Evolutionary conservation across 1,140 invertebrate genomes (phyloP).

Genomic region (Pseudomyrmex sp.): DNA sequence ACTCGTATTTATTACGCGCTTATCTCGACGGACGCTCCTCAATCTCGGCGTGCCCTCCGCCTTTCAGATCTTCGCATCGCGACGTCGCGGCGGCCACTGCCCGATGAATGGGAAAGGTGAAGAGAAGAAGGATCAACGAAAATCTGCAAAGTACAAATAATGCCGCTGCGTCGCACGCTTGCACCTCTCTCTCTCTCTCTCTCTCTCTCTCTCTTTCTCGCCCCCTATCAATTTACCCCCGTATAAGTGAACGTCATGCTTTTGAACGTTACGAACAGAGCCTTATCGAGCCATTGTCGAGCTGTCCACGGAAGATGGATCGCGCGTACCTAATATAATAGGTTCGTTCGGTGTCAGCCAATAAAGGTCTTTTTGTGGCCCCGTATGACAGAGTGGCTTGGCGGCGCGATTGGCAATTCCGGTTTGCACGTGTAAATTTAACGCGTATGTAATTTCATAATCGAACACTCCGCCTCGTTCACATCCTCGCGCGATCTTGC

Average conservation of each 20-base stretch:
- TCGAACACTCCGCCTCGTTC: no score
- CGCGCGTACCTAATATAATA: slow-evolving; percentile 81
- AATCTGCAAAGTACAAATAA: slow-evolving; percentile 44
- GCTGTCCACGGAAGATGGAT: slow-evolving; percentile 82
- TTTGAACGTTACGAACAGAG: slow-evolving; percentile 64
- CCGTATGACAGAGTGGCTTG: slow-evolving; percentile 78
- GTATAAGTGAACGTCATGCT: slow-evolving; percentile 39
- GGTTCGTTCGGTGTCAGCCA: slow-evolving; percentile 77
- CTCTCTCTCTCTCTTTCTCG: neutral
- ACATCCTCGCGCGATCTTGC: no score
- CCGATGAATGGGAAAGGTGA: neutral
- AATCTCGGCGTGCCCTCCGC: slow-evolving; percentile 61
- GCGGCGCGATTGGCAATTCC: slow-evolving; percentile 59
- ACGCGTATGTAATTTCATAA: slow-evolving; percentile 21
- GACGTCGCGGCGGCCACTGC: neutral
- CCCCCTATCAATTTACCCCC: slow-evolving; percentile 40
- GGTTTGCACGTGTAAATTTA: slow-evolving; percentile 53
- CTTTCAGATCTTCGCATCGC: slow-evolving; percentile 51
- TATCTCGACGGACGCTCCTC: slow-evolving; percentile 72
- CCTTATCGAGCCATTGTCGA: slow-evolving; percentile 80
- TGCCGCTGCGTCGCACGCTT: neutral
- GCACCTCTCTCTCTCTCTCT: slow-evolving; percentile 10
- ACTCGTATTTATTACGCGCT: slow-evolving; percentile 80
- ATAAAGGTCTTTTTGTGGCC: slow-evolving; percentile 82
- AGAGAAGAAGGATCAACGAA: neutral